A percentile compares a stretch with the other conserved stretches of the same genome.
phyloP scores from a whole-genome alignment of 2,888 invertebrate species.

The Parnassius mnemosyne region DNA sequence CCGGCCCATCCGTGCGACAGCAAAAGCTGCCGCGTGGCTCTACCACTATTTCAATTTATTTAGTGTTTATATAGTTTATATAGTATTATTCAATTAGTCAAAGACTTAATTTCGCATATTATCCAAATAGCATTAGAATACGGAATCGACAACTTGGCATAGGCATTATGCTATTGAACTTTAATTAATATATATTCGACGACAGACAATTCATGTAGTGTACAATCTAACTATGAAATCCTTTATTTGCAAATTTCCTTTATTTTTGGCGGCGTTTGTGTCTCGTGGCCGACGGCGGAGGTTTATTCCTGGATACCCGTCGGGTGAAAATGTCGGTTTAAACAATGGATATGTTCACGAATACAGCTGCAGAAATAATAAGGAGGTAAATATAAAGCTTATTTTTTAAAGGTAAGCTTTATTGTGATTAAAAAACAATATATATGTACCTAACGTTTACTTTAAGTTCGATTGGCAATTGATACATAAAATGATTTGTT shows the following conservation, averaged over 20 bases:
- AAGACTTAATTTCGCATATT: no score
- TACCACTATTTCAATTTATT: no score
- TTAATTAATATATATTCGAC: slow-evolving; percentile 22
- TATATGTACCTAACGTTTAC: no score
- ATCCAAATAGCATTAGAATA: not conserved
- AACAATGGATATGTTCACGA: slow-evolving; percentile 1
- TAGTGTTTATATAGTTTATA: no score
- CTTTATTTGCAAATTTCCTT: slow-evolving; percentile 26
- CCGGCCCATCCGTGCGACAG: no score
- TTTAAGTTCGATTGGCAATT: no score
- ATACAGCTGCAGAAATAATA: not conserved
- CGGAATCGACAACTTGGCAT: slow-evolving; percentile 1
- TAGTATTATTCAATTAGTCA: no score
- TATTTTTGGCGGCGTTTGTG: slow-evolving; percentile 31
- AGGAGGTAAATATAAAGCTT: no score
- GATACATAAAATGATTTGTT: no score
- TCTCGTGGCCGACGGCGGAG: slow-evolving; percentile 35
- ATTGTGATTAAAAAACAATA: no score
- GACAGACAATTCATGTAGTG: slow-evolving; percentile 18
- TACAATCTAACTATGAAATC: slow-evolving; percentile 31
- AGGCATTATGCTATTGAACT: slow-evolving; percentile 2
- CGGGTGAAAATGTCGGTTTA: slow-evolving; percentile 32
- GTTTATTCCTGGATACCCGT: slow-evolving; percentile 39
- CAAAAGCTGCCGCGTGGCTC: no score
- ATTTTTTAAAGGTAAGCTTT: no score